phyloP scores from a whole-genome alignment of 2,797 vertebrate species.

The Eulemur rubriventer region DNA sequence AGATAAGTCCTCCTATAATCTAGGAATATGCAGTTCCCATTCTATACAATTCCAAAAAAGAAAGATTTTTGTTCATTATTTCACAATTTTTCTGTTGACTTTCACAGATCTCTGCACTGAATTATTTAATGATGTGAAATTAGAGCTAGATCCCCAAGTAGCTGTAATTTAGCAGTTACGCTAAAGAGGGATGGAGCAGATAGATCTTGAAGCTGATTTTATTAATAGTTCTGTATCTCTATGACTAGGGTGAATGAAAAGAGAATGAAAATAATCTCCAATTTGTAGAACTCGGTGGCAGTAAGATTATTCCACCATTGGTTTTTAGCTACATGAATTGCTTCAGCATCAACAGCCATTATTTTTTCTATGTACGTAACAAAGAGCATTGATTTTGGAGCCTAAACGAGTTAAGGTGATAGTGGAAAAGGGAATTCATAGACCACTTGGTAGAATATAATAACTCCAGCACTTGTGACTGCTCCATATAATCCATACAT shows the following conservation, averaged over 20 bases:
- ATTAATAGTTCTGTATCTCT: not conserved
- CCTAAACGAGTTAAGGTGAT: not conserved
- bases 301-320: not conserved
- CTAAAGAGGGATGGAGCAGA: not conserved
- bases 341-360: not conserved
- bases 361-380: not conserved
- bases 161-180: not conserved
- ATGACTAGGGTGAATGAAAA: not conserved
- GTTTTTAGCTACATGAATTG: not conserved
- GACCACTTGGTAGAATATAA: not conserved
- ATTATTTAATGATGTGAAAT: not conserved
- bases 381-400: not conserved
- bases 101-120: not conserved
- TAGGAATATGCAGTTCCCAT: not conserved
- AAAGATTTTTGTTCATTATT: not conserved
- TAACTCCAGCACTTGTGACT: not conserved
- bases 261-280: constrained; percentile 8
- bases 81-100: not conserved
- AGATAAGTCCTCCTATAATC: not conserved
- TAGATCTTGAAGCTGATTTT: not conserved
- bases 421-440: not conserved
- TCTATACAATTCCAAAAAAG: not conserved
- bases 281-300: not conserved
- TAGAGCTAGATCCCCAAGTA: not conserved
- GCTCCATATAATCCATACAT: not conserved